Conservation (phyloP, 2,113 vertebrate species). For the Accipiter virgatus region DNA sequence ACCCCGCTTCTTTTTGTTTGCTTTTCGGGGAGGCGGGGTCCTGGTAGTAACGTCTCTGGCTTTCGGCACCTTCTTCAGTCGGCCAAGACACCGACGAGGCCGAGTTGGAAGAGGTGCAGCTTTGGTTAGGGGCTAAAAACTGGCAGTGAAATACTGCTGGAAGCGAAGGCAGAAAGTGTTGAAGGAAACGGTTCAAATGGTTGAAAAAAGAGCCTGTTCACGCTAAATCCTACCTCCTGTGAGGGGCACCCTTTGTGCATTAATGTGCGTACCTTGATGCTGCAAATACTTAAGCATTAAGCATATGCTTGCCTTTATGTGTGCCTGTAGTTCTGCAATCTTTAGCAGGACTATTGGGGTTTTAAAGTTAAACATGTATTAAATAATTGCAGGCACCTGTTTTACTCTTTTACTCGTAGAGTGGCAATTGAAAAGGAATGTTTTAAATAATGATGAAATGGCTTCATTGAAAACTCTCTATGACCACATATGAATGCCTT, state of each 20-base stretch:
- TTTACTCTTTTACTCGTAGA: neutral
- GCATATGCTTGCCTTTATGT: neutral
- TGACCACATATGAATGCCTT: neutral
- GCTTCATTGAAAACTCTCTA: neutral
- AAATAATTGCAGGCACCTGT: neutral
- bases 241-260: neutral
- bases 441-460: neutral
- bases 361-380: neutral
- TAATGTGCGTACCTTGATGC: neutral
- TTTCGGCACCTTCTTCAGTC: neutral
- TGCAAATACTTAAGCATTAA: neutral
- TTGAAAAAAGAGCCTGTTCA: neutral
- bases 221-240: neutral
- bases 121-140: neutral
- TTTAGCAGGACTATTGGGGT: neutral
- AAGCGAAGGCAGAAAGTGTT: neutral
- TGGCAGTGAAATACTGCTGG: neutral
- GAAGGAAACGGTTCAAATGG: neutral
- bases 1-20: neutral
- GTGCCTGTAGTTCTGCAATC: neutral
- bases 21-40: neutral
- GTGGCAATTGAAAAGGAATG: neutral
- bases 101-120: neutral
- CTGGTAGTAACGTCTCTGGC: too few species aligned
- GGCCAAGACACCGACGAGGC: accelerated